Base-by-base conservation (phyloP, 2,113 vertebrate species). In the Antigone vipio region DNA sequence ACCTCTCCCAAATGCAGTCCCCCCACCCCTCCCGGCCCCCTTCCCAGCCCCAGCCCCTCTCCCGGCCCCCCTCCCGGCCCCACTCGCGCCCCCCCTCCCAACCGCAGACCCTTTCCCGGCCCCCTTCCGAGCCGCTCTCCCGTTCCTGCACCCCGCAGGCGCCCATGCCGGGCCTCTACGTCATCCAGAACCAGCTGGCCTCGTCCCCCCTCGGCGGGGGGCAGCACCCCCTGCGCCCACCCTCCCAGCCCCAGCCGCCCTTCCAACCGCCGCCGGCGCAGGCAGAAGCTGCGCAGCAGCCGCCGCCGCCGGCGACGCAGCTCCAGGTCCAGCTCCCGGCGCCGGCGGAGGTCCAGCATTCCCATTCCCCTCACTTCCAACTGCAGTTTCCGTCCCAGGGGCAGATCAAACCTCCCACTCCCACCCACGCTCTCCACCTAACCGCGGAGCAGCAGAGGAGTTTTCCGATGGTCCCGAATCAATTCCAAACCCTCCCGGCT, bases 101-200 rank as follows among this genome's bases (percentile, higher is more conserved):
- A 15, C 97, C 98, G 3, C 97, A 97, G 88, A 95, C 83, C 34
- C 23, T 97, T 15, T 96, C 98, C 40, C 94, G 97, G 2, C 97
- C 97, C 0, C 98, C 99, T 24, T 98, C 99, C 0, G 97, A 98
- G 71, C 98, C 97, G 2, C 44, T 96, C 5, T 85, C 97, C 15
- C 98, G 98, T 71, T 98, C 99, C 6, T 98, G 98, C 94, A 98
- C 99, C 4, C 98, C 98, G 1, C 97, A 97, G 72, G 88, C 84
- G 5, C 94, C 69, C 17, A 1, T 27, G 17, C 55, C 67, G 30
- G 19, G 52, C 19, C 42, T 74, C 6, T 99, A 98, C 40, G 98
- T 99, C 69, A 98, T 99, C 93, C 99, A 98, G 80, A 99, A 98
- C 92, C 99, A 98, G 67, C 97, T 99, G 8, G 82, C 98, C 2